Evolutionary conservation across 1,140 invertebrate genomes (phyloP).

Genomic region (Cepaea nemoralis): DNA sequence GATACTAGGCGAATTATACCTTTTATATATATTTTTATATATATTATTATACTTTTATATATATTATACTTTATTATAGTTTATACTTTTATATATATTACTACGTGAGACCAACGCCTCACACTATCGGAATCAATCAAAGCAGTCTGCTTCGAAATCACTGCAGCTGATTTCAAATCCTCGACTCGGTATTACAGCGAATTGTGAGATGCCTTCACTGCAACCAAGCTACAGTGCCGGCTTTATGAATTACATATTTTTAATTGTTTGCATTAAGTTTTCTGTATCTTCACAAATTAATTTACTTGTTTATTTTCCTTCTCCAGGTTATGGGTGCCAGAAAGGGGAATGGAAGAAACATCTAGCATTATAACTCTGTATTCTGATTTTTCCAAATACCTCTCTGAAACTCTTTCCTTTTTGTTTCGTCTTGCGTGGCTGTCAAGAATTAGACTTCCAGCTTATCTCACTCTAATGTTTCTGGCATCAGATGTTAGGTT

Average conservation of each 20-base stretch:
- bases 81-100: too few relatives aligned
- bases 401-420: conserved; percentile 20
- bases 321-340: background rate
- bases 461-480: conserved; percentile 31
- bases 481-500: conserved; percentile 35
- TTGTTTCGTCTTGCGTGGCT: conserved; percentile 35
- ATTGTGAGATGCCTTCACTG: too few relatives aligned
- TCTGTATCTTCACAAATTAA: background rate
- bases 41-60: too few relatives aligned
- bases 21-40: too few relatives aligned
- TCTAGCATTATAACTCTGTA: conserved; percentile 8
- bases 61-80: too few relatives aligned
- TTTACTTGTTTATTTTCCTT: background rate
- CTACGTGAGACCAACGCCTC: too few relatives aligned
- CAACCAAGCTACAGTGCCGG: too few relatives aligned
- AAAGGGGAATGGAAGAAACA: conserved; percentile 21
- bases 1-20: too few relatives aligned
- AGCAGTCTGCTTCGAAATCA: too few relatives aligned
- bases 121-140: too few relatives aligned
- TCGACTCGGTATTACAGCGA: too few relatives aligned
- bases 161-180: too few relatives aligned
- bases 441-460: conserved; percentile 29
- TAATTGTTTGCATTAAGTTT: background rate
- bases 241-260: background rate
- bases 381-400: conserved; percentile 27